These are phyloP conservation scores for Diplodus puntazzo DNA, from an alignment of 2,797 vertebrate genomes.

Conservation along the genomic window DNA sequence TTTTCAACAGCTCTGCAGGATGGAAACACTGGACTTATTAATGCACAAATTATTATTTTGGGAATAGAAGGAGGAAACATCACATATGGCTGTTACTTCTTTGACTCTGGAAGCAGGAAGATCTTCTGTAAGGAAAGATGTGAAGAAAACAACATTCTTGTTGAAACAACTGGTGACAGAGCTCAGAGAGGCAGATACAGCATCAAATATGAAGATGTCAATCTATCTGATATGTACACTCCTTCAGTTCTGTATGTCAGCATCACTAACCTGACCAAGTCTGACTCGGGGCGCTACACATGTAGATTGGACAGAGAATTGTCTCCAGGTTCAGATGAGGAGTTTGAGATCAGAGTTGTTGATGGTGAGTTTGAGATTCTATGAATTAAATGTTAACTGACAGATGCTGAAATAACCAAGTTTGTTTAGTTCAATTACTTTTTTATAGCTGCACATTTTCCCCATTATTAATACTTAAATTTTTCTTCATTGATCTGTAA, in stretches of 20 bases:
- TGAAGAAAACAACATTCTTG: neutral
- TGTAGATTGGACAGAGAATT: neutral
- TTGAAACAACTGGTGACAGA: neutral
- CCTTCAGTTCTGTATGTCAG: neutral
- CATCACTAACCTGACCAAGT: conserved; percentile 40
- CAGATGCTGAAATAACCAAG: no score
- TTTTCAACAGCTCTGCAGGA: no score
- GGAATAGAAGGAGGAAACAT: neutral
- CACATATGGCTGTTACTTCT: neutral
- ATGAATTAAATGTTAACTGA: neutral
- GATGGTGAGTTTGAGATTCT: conserved; percentile 41
- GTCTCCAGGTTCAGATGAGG: accelerated
- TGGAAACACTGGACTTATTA: no score
- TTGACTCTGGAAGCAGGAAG: neutral
- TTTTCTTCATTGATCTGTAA: no score
- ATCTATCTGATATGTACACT: no score
- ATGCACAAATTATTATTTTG: neutral
- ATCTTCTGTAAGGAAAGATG: neutral
- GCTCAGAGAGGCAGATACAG: neutral
- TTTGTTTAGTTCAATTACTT: no score
- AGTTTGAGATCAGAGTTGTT: conserved; percentile 33
- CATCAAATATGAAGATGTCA: accelerated
- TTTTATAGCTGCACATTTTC: no score
- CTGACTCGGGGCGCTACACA: conserved; percentile 25
- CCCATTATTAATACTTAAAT: no score